phyloP scores from a whole-genome alignment of 1,140 invertebrate species.

The Odontomachus brunneus region DNA sequence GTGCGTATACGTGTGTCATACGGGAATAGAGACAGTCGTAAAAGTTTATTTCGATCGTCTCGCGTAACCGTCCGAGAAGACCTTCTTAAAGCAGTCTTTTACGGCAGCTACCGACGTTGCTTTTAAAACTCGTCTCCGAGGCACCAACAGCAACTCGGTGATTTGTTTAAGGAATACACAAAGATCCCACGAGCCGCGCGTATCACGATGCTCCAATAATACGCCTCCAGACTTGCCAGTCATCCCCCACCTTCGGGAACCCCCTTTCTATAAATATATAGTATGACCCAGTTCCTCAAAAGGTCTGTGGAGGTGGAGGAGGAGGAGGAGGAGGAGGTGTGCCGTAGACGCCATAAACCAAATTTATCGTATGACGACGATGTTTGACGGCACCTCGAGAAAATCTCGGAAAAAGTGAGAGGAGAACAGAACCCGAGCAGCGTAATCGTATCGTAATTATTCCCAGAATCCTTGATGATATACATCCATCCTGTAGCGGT shows the following conservation, averaged over 20 bases:
- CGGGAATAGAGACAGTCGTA: background rate
- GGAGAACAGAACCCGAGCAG: background rate
- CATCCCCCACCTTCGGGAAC: conserved; percentile 45
- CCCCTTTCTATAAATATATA: conserved; percentile 70
- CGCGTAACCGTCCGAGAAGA: background rate
- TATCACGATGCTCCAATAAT: conserved; percentile 66
- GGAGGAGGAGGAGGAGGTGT: background rate
- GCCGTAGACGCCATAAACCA: conserved; percentile 59
- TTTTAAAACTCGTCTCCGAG: conserved; percentile 9
- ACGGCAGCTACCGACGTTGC: background rate
- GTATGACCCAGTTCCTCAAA: conserved; percentile 60
- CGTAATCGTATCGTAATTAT: background rate
- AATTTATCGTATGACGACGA: conserved; percentile 63
- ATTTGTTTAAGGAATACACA: conserved; percentile 57
- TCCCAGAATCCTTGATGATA: conserved; percentile 10
- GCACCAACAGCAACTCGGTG: background rate
- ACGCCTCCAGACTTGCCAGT: conserved; percentile 61
- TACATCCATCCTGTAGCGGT: background rate
- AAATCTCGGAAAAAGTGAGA: conserved; percentile 13
- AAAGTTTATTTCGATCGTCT: conserved; percentile 25
- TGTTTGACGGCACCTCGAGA: background rate
- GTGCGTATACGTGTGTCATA: too few species aligned
- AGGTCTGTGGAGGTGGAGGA: conserved; percentile 36
- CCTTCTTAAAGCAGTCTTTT: conserved; percentile 36
- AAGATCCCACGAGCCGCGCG: conserved; percentile 12